Conservation (phyloP, 2,113 vertebrate species). For the Otolemur garnettii region DNA sequence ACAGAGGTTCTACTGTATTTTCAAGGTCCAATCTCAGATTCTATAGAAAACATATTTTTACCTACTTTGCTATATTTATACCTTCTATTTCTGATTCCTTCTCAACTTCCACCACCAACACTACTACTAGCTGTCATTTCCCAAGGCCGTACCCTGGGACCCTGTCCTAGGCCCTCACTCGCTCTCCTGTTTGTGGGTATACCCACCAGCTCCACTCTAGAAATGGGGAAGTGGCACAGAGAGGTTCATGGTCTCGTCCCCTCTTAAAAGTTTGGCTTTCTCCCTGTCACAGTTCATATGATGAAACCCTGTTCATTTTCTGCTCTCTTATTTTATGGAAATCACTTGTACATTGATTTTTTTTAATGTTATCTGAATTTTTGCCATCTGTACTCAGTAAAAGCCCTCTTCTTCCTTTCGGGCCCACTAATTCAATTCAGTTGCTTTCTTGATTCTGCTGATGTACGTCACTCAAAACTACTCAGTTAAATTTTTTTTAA, state of each 20-base stretch:
- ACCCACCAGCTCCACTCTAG: not conserved
- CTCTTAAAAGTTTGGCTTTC: not conserved
- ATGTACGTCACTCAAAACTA: not conserved
- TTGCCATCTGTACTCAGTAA: not conserved
- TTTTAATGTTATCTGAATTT: slow-evolving; percentile 25
- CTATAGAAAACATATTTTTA: slow-evolving; percentile 3
- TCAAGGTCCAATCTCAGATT: not conserved
- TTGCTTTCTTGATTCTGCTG: slow-evolving; percentile 47
- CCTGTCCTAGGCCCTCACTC: not conserved
- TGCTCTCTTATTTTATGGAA: not conserved
- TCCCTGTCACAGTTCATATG: not conserved
- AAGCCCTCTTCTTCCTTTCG: not conserved
- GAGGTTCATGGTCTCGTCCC: not conserved
- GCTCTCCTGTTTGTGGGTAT: accelerated
- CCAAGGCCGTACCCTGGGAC: not conserved
- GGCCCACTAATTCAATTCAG: slow-evolving; percentile 26
- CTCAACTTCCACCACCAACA: not conserved
- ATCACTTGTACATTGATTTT: slow-evolving; percentile 8
- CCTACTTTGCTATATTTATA: not conserved
- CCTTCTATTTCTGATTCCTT: not conserved
- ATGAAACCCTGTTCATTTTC: slow-evolving; percentile 33
- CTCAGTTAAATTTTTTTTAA: slow-evolving; percentile 46
- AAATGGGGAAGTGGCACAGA: not conserved
- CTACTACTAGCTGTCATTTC: not conserved
- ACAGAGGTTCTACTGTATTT: not conserved